Base-by-base conservation (phyloP, 2,113 vertebrate genomes). In the Hylia prasina region DNA sequence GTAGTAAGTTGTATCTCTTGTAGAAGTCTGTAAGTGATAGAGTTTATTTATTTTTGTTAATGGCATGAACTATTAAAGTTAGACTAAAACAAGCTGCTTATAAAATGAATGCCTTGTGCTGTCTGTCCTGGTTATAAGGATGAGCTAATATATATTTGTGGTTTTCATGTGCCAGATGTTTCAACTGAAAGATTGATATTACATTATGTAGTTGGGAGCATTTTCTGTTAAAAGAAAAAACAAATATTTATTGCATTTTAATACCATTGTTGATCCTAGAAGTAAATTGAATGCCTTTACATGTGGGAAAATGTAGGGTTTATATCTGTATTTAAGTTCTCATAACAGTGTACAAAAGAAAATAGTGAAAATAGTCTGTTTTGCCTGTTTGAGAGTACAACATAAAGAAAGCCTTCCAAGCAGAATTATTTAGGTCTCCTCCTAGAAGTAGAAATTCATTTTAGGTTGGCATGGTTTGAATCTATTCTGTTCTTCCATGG, bases 371-470 rank as follows among this genome's bases (percentile, higher is more conserved):
- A 96, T 61, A 96, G 63, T 97, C 75, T 94, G 60, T 89, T 96
- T 97, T 94, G 51, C 48, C 92, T 96, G 77, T 96, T 97, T 75
- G 30, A 54, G 57, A 89, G 54, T 92, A 68, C 48, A 89, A 77
- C 81, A 86, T 96, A 93, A 97, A 96, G 87, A 92, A 96, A 94
- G 57, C 68, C 93, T 93, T 94, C 76, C 58, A 92, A 82, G 68
- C 86, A 96, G 89, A 97, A 94, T 97, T 97, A 94, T 96, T 97
- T 87, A 84, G 75, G 12, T 94, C 64, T 96, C 54, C 91, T 97
- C 44, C 68, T 91, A 93, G 83, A 97, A 94, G 91, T 94, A 92
- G 57, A 92, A 73, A 93, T 94, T 92, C 7, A 33, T 82, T 97
- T 96, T 94, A 94, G 83, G 93, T 83, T 96, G 91, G 35, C n/a